Evolutionary conservation across 1,140 invertebrate species (phyloP), one percentile per base, ranked within the genome.

Genomic region (Wiebesia pumilae): DNA sequence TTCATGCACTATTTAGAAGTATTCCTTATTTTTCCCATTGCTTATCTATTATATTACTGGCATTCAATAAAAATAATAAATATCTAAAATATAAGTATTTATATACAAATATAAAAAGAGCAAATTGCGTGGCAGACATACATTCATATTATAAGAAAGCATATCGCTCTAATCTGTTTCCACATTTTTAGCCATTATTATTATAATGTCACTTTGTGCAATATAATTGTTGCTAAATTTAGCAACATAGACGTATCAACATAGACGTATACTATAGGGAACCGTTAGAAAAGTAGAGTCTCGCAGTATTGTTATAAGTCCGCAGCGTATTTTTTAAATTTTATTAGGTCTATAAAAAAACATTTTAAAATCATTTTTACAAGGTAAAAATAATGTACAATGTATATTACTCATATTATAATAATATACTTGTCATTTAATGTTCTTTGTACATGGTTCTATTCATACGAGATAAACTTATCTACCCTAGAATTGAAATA

Each of bases 401-500:
- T 75, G 35, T 38, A 75, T 9, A 43, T 75, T 75, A 75, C 38
- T 75, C 71, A n/a, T n/a, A 24, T 43, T 43, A 6, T 7, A 75
- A 43, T 21, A 75, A 43, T 75, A 75, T 75, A n/a, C 71, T 75
- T 75, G 71, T 43, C 71, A 75, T 75, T 43, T 43, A 9, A 75
- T 75, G 40, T 27, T 75, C 38, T 43, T 43, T 75, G 71, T 75
- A 40, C n/a, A 21, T 43, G 1, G 71, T 40, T 75, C 38, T 75
- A n/a, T 43, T 75, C 38, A 75, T 75, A 43, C 71, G 24, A n/a
- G 71, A 75, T 75, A 43, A 75, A 75, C 2, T 75, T 75, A 75
- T 75, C 40, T 75, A n/a, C 24, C 7, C 40, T 43, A 75, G 40
- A 75, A 43, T 75, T 75, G 35, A 75, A 75, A 75, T 75, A 75